Percentiles rank a stretch among this genome's conserved stretches.
Conservation (phyloP, 2,113 vertebrate genomes). For the Thinocorus orbignyianus region DNA sequence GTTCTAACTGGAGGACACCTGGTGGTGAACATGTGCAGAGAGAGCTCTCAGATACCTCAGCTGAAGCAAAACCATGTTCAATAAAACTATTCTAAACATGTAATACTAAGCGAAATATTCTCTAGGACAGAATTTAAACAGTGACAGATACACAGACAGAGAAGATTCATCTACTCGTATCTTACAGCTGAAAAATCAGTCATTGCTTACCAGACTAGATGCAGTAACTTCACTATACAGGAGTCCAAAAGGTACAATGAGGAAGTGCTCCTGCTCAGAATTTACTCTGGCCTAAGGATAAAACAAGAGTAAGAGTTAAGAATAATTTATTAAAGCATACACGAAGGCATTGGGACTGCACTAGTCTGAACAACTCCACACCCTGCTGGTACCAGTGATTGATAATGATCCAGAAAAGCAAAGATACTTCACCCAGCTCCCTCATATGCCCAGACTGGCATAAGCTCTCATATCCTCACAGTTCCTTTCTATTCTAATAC, state of each 20-base stretch:
- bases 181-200: not conserved
- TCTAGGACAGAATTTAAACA: not conserved
- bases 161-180: not conserved
- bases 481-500: not conserved
- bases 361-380: not conserved
- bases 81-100: not conserved
- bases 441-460: not conserved
- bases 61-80: not conserved
- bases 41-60: not conserved
- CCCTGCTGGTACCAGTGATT: not conserved
- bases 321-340: not conserved
- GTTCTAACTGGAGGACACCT: not conserved
- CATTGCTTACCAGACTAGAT: constrained; percentile 89
- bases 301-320: not conserved
- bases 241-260: constrained; percentile 94
- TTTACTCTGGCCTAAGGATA: constrained; percentile 86
- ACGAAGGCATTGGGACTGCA: not conserved
- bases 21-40: not conserved
- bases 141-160: not conserved
- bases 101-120: not conserved
- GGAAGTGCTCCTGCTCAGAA: constrained; percentile 91
- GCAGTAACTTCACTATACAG: constrained; percentile 97
- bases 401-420: not conserved
- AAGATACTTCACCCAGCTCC: not conserved
- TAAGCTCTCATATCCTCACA: not conserved